A percentile compares a stretch with the other conserved stretches of the same genome.
Evolutionary conservation across 2,113 vertebrate species (phyloP).

Genomic region (Mastomys natalensis): DNA sequence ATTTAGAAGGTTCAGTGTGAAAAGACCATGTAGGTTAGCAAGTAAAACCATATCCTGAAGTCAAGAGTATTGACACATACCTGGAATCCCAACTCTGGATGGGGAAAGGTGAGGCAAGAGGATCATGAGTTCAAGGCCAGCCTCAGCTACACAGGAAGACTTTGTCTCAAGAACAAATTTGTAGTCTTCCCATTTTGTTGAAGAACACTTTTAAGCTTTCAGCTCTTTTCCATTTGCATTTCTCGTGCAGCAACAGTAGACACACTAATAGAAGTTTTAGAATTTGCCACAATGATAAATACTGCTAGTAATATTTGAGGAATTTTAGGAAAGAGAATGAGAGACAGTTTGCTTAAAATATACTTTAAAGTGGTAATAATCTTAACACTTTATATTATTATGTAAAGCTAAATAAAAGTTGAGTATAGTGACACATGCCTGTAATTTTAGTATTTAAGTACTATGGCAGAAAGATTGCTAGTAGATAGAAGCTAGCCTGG

Average conservation of each 20-base stretch:
- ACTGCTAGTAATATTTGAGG: constrained; percentile 7
- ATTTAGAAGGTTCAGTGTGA: background rate
- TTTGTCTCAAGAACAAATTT: background rate
- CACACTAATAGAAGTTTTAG: constrained; percentile 6
- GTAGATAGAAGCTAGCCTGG: background rate
- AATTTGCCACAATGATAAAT: background rate
- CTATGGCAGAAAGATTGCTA: background rate
- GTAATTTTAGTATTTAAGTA: background rate
- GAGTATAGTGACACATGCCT: background rate
- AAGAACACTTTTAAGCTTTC: constrained; percentile 2
- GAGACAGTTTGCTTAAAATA: constrained; percentile 27
- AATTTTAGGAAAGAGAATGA: constrained; percentile 44
- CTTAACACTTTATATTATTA: constrained; percentile 37
- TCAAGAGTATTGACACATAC: background rate
- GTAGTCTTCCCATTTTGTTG: background rate
- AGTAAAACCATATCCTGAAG: background rate
- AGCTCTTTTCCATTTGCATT: background rate
- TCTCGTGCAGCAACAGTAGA: background rate
- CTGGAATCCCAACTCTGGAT: background rate
- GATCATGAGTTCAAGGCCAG: background rate
- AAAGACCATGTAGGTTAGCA: constrained; percentile 15
- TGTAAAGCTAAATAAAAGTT: background rate
- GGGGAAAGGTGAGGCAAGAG: background rate
- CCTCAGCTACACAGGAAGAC: background rate
- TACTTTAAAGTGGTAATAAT: constrained; percentile 13